These are phyloP conservation scores for Lepus oiostolus DNA, from an alignment of 2,797 vertebrate species.

Conservation along the genomic window DNA sequence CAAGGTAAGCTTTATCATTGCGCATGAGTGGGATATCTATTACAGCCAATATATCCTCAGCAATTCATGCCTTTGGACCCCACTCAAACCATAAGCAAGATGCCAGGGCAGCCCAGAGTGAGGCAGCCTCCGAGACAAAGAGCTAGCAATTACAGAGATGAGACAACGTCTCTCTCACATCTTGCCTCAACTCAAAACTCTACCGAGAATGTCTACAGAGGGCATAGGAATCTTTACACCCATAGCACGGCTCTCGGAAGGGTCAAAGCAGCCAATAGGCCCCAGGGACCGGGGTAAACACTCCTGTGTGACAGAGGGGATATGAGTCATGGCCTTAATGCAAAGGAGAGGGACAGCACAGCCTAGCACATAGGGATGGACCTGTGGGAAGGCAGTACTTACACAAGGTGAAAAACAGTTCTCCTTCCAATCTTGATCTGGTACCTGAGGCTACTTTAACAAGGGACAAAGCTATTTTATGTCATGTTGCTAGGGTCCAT, in stretches of 20 bases:
- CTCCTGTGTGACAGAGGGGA: neutral
- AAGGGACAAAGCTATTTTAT: conserved; percentile 10
- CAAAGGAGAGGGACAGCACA: neutral
- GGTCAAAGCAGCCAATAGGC: neutral
- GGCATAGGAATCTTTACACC: neutral
- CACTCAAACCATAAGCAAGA: neutral
- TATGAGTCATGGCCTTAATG: neutral
- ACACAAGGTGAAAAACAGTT: neutral
- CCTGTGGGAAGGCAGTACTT: neutral
- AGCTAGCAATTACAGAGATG: neutral
- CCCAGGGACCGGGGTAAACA: neutral
- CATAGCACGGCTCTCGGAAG: neutral
- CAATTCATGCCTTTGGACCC: neutral
- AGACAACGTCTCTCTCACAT: neutral
- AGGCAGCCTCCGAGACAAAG: neutral
- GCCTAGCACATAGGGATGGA: neutral
- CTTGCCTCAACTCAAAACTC: neutral
- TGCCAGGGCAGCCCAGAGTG: neutral
- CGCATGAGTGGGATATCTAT: neutral
- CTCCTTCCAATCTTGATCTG: conserved; percentile 6
- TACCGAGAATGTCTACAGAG: neutral
- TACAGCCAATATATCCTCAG: neutral
- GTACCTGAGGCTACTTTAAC: neutral
- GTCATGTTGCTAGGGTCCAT: neutral
- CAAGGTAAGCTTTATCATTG: neutral